Conservation (phyloP, 2,797 vertebrate species). For the Odontamblyopus rebecca region DNA sequence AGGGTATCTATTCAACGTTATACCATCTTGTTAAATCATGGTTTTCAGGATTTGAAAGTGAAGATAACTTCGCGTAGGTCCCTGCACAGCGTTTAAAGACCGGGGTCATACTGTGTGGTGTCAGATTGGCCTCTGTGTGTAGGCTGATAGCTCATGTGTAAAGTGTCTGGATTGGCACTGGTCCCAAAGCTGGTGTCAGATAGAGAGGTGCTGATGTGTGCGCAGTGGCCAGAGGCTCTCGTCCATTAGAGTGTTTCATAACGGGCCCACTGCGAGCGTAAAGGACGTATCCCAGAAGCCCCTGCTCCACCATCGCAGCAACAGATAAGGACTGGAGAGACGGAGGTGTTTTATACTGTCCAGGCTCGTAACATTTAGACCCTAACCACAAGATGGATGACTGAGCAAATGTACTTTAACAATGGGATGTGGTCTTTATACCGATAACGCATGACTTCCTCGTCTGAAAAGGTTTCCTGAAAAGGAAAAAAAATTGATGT, state of each 20-base stretch:
- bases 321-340: slow-evolving; percentile 62
- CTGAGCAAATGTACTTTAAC: not conserved
- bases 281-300: slow-evolving; percentile 59
- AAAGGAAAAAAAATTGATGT: too few relatives aligned
- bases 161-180: slow-evolving; percentile 33
- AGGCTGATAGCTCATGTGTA: slow-evolving; percentile 34
- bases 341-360: slow-evolving; percentile 54
- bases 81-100: not conserved
- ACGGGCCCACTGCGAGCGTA: slow-evolving; percentile 45
- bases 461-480: not conserved
- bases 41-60: not conserved
- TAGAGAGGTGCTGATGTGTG: slow-evolving; percentile 39
- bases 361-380: slow-evolving; percentile 33
- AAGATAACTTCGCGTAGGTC: not conserved
- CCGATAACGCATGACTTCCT: not conserved
- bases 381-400: not conserved
- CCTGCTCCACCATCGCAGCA: slow-evolving; percentile 30
- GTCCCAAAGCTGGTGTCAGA: slow-evolving; percentile 25
- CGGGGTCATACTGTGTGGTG: slow-evolving; percentile 19
- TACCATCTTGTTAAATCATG: not conserved
- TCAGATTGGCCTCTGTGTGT: slow-evolving; percentile 41
- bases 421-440: not conserved
- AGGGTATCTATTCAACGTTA: not conserved
- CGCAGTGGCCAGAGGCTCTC: slow-evolving; percentile 23
- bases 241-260: slow-evolving; percentile 55